Conservation (phyloP, 2,888 invertebrate genomes). For the Euspilapteryx auroguttella region DNA sequence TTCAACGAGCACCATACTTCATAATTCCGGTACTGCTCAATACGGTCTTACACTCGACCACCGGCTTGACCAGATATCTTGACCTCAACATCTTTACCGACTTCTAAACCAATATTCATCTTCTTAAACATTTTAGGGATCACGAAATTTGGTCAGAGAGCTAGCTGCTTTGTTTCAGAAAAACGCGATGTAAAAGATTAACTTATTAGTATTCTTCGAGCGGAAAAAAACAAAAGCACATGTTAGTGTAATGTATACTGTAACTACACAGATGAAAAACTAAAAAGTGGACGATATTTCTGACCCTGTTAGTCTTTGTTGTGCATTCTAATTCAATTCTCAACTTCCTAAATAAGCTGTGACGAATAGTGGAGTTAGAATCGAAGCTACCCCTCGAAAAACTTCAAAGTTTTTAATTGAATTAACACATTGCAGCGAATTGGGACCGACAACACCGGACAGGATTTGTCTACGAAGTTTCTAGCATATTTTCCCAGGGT, state of each 20-base stretch:
- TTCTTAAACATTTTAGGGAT: conserved; percentile 14
- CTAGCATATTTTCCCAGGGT: conserved; percentile 10
- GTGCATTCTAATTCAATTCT: too few relatives aligned
- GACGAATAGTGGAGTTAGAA: background rate
- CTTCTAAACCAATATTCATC: conserved; percentile 12
- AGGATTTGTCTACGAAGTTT: conserved; percentile 8
- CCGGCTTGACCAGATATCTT: conserved; percentile 13
- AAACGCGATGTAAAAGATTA: conserved; percentile 58
- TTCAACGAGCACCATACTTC: conserved; percentile 50
- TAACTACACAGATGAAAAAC: too few relatives aligned
- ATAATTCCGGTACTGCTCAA: conserved; percentile 53
- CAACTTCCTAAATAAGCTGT: background rate
- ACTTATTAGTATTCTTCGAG: conserved; percentile 53
- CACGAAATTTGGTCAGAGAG: conserved; percentile 23
- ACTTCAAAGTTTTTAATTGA: conserved; percentile 23
- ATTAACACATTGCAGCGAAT: conserved; percentile 25
- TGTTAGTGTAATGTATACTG: too few relatives aligned
- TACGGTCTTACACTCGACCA: conserved; percentile 45
- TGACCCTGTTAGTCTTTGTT: too few relatives aligned
- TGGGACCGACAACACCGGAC: conserved; percentile 11
- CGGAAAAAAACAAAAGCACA: too few relatives aligned
- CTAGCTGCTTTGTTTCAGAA: conserved; percentile 55
- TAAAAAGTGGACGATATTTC: too few relatives aligned
- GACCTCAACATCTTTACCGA: background rate
- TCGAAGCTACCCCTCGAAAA: conserved; percentile 5